A percentile compares a stretch with the other conserved stretches of the same genome.
These are phyloP conservation scores for Mantis religiosa DNA, from an alignment of 2,888 invertebrate genomes.

Conservation along the genomic window DNA sequence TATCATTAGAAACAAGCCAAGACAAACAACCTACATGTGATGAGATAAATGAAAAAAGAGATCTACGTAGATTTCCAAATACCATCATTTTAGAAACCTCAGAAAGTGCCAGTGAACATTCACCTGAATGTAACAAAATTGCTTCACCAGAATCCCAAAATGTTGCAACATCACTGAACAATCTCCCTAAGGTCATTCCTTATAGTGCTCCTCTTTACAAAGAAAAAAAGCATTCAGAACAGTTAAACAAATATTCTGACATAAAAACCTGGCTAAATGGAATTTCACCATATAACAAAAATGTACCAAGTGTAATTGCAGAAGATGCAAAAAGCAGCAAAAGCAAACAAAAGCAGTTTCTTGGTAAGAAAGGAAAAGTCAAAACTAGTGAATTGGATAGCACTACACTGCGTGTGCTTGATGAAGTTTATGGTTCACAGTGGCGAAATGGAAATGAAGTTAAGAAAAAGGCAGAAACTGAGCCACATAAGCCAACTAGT, in stretches of 20 bases:
- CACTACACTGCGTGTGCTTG: background rate
- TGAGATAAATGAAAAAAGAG: background rate
- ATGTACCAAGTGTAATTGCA: background rate
- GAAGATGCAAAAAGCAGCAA: background rate
- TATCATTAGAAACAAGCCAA: background rate
- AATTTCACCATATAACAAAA: background rate
- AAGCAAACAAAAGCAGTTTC: background rate
- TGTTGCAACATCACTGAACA: background rate
- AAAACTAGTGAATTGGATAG: background rate
- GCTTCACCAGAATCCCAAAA: background rate
- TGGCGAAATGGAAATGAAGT: background rate
- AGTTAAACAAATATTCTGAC: background rate
- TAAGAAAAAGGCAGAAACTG: background rate
- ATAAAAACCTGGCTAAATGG: background rate
- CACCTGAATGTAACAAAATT: too few species aligned
- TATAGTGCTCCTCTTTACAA: background rate
- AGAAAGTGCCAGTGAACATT: background rate
- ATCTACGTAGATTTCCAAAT: background rate
- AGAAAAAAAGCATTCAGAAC: background rate
- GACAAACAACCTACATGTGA: background rate
- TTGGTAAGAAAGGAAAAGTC: background rate
- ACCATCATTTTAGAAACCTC: background rate
- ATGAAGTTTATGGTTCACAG: background rate
- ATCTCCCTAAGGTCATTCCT: background rate
- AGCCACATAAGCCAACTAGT: background rate